Evolutionary conservation across 1,140 invertebrate genomes (phyloP).

Genomic region (Diabrotica undecimpunctata): DNA sequence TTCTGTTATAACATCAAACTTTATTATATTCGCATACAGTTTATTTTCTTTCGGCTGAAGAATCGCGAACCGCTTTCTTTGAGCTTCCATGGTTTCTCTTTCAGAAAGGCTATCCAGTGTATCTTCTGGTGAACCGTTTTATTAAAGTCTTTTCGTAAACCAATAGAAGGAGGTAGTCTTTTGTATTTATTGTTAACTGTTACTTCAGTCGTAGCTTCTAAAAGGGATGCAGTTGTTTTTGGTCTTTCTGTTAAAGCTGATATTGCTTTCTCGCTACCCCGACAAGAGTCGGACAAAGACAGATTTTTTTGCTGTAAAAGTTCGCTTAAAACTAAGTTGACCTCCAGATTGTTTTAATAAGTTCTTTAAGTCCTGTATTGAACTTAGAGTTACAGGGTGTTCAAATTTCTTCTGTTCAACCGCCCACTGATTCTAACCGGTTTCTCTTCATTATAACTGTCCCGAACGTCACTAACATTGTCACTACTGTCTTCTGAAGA

Average conservation of each 20-base stretch:
- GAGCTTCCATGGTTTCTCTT: constrained; percentile 29
- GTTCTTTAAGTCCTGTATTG: constrained; percentile 54
- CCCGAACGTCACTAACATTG: not conserved
- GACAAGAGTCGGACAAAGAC: constrained; percentile 62
- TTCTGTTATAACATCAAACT: constrained; percentile 36
- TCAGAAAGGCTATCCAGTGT: constrained; percentile 21
- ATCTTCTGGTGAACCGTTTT: constrained; percentile 23
- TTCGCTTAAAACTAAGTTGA: constrained; percentile 65
- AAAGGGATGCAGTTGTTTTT: constrained; percentile 6
- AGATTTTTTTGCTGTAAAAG: constrained; percentile 69
- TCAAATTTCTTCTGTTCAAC: not conserved
- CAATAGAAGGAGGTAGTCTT: constrained; percentile 30
- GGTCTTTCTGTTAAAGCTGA: constrained; percentile 52
- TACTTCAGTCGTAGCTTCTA: not conserved
- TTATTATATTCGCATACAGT: constrained; percentile 23
- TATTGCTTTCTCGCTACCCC: constrained; percentile 63
- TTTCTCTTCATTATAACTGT: not conserved
- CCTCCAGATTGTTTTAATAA: constrained; percentile 69
- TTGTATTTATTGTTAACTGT: constrained; percentile 27
- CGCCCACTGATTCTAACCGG: not conserved
- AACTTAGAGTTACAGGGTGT: not conserved
- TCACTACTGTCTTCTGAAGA: constrained; percentile 11
- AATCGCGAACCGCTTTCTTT: constrained; percentile 30
- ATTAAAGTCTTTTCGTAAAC: constrained; percentile 29
- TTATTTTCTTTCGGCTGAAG: constrained; percentile 32